Conservation (phyloP, 2,888 invertebrate species). For the Matsumyia berberina region DNA sequence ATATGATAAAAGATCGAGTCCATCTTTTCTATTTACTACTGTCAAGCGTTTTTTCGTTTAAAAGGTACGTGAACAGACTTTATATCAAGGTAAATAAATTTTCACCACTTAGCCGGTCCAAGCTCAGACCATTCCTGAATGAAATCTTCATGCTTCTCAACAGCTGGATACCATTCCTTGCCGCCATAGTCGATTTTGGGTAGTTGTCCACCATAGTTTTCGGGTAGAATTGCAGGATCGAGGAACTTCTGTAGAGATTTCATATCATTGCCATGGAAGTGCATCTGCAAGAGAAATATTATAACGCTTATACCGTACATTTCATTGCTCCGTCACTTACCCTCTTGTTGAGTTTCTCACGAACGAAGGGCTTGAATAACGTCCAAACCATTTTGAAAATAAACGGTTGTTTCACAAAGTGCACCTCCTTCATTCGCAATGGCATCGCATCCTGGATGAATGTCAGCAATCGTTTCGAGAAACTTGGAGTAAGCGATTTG, state of each 20-base stretch:
- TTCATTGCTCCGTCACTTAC: no score
- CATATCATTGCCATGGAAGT: slow-evolving; percentile 94
- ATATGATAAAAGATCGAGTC: no score
- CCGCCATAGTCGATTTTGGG: slow-evolving; percentile 91
- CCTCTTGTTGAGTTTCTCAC: slow-evolving; percentile 90
- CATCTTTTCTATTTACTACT: no score
- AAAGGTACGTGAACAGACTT: slow-evolving; percentile 14
- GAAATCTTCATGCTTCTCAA: slow-evolving; percentile 87
- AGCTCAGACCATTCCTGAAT: slow-evolving; percentile 89
- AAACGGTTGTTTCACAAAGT: slow-evolving; percentile 93
- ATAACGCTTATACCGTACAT: no score
- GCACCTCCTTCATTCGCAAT: slow-evolving; percentile 92
- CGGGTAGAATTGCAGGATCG: slow-evolving; percentile 88
- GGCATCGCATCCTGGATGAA: slow-evolving; percentile 96
- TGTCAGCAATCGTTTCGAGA: slow-evolving; percentile 90
- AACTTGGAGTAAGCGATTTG: slow-evolving; percentile 88
- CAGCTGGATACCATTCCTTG: slow-evolving; percentile 90
- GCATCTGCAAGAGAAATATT: slow-evolving; percentile 86
- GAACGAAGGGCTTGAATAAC: slow-evolving; percentile 93
- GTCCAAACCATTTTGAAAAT: slow-evolving; percentile 93
- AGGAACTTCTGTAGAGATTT: slow-evolving; percentile 90
- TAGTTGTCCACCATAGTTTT: slow-evolving; percentile 90
- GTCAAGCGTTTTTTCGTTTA: not conserved
- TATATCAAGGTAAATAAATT: not conserved
- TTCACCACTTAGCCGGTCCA: slow-evolving; percentile 86